These are phyloP conservation scores for Forpus xanthops DNA, from an alignment of 2,797 vertebrate species.

Conservation along the genomic window DNA sequence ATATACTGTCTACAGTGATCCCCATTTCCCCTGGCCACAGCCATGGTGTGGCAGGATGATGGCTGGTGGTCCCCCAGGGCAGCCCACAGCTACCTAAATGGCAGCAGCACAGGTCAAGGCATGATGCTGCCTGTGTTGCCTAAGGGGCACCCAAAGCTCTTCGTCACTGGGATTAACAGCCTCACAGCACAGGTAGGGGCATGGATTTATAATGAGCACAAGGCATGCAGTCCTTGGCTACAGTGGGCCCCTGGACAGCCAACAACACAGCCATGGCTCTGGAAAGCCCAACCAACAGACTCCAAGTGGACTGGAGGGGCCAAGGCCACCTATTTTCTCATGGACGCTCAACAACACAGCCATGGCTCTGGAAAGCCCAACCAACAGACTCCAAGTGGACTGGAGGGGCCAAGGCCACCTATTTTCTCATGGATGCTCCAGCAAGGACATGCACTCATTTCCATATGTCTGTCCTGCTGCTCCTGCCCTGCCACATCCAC, in stretches of 20 bases:
- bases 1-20: accelerated
- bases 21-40: accelerated
- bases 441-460: background rate
- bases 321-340: background rate
- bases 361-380: background rate
- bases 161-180: background rate
- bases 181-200: no score
- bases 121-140: background rate
- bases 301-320: background rate
- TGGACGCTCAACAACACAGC: accelerated
- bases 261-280: accelerated
- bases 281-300: background rate
- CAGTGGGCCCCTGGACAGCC: background rate
- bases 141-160: background rate
- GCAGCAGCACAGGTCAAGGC: background rate
- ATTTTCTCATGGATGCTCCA: background rate
- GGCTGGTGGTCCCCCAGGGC: background rate
- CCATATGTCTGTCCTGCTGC: background rate
- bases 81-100: background rate
- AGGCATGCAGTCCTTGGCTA: accelerated
- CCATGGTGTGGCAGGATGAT: accelerated
- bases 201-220: background rate
- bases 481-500: background rate
- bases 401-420: background rate
- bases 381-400: accelerated